These are phyloP conservation scores for Aphelenchoides bicaudatus DNA, from an alignment of 2,888 invertebrate genomes.

Conservation along the genomic window DNA sequence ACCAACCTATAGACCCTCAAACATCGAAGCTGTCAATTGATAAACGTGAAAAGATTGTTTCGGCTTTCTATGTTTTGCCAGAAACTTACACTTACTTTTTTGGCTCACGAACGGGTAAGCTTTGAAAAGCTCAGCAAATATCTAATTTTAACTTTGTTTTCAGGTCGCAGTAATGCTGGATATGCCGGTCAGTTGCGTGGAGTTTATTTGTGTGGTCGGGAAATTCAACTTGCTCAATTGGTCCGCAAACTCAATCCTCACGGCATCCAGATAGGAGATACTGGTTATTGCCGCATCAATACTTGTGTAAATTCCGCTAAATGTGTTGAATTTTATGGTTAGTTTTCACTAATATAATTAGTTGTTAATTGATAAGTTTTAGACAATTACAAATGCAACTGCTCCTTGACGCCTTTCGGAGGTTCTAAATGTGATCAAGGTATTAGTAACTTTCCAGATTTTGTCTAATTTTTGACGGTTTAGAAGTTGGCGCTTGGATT, in stretches of 20 bases:
- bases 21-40: slow-evolving; percentile 35
- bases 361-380: too few relatives aligned
- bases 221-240: slow-evolving; percentile 39
- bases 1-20: slow-evolving; percentile 24
- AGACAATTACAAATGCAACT: slow-evolving; percentile 55
- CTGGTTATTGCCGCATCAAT: slow-evolving; percentile 46
- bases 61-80: slow-evolving; percentile 37
- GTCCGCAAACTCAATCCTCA: slow-evolving; percentile 42
- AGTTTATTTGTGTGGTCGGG: slow-evolving; percentile 51
- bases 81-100: slow-evolving; percentile 38
- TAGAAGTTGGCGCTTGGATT: slow-evolving; percentile 57
- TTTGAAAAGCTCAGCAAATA: neutral
- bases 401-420: slow-evolving; percentile 53
- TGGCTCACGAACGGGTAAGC: slow-evolving; percentile 23
- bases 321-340: slow-evolving; percentile 55
- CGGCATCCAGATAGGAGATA: slow-evolving; percentile 42
- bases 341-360: too few relatives aligned
- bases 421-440: slow-evolving; percentile 54
- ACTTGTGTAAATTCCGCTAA: slow-evolving; percentile 48
- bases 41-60: slow-evolving; percentile 29
- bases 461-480: slow-evolving; percentile 14
- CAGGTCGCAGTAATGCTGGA: slow-evolving; percentile 45
- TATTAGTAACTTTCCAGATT: slow-evolving; percentile 11
- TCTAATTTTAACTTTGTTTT: slow-evolving; percentile 17
- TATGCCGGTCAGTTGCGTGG: slow-evolving; percentile 55